A percentile compares a stretch with the other conserved stretches of the same genome.
Conservation (phyloP, 2,797 vertebrate genomes). For the Chelmon rostratus region DNA sequence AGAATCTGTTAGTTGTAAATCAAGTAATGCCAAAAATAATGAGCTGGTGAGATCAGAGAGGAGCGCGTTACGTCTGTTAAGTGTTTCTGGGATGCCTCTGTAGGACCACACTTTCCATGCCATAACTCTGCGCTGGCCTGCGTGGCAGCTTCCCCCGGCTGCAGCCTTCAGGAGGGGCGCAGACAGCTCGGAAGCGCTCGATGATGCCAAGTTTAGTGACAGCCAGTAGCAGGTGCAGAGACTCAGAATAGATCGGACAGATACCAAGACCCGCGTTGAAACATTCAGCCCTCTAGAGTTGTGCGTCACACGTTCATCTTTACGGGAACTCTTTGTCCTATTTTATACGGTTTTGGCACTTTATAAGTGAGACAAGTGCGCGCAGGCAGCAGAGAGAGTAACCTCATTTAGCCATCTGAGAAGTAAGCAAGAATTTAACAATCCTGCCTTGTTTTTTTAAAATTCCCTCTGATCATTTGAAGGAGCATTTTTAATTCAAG, state of each 20-base stretch:
- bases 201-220: slow-evolving; percentile 56
- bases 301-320: slow-evolving; percentile 62
- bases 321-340: slow-evolving; percentile 68
- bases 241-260: slow-evolving; percentile 75
- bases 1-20: slow-evolving; percentile 14
- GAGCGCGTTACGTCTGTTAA: slow-evolving; percentile 24
- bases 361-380: slow-evolving; percentile 44
- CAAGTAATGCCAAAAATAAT: not conserved
- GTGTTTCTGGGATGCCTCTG: slow-evolving; percentile 26
- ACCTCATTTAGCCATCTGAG: not conserved
- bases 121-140: slow-evolving; percentile 2
- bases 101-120: slow-evolving; percentile 18
- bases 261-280: slow-evolving; percentile 21
- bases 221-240: slow-evolving; percentile 72
- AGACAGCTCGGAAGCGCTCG: slow-evolving; percentile 24
- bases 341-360: slow-evolving; percentile 18
- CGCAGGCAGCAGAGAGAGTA: not conserved
- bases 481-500: not conserved
- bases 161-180: slow-evolving; percentile 12
- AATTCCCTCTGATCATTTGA: not conserved
- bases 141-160: slow-evolving; percentile 25
- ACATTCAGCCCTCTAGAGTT: slow-evolving; percentile 35
- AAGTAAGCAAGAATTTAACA: not conserved
- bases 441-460: not conserved
- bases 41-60: slow-evolving; percentile 14